Evolutionary conservation across 2,888 invertebrate species (phyloP).

Genomic region (Apoda limacodes): DNA sequence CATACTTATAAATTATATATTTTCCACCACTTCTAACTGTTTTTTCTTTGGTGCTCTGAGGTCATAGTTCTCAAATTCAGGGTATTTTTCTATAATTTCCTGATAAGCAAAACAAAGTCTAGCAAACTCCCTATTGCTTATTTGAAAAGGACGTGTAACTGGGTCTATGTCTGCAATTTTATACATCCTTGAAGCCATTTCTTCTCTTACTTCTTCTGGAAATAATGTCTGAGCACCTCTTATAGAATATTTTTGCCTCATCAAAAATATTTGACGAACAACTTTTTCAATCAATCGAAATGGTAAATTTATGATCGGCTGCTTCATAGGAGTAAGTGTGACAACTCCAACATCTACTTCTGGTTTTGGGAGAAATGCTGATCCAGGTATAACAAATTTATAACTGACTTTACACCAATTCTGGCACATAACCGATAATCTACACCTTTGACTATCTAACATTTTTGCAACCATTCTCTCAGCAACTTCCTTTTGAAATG

Average conservation of each 20-base stretch:
- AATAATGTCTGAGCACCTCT: conserved; percentile 80
- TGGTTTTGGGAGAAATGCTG: conserved; percentile 93
- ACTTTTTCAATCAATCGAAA: conserved; percentile 93
- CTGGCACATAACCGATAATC: conserved; percentile 96
- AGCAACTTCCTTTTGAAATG: conserved; percentile 98
- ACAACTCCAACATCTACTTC: conserved; percentile 98
- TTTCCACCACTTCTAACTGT: conserved; percentile 21
- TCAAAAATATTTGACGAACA: conserved; percentile 85
- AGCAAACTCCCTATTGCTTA: conserved; percentile 83
- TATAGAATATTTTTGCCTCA: conserved; percentile 86
- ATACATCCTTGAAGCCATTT: conserved; percentile 76
- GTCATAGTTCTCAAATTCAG: conserved; percentile 75
- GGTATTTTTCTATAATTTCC: conserved; percentile 75
- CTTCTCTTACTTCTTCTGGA: conserved; percentile 75
- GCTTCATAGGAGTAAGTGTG: conserved; percentile 81
- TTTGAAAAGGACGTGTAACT: conserved; percentile 75
- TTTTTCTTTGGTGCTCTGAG: conserved; percentile 70
- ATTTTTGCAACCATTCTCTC: conserved; percentile 87
- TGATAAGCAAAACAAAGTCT: conserved; percentile 83
- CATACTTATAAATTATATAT: conserved; percentile 16
- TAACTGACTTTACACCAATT: conserved; percentile 87
- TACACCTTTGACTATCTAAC: conserved; percentile 77
- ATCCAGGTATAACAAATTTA: conserved; percentile 89
- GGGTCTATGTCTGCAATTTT: conserved; percentile 79
- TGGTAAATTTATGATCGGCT: conserved; percentile 81